phyloP scores from a whole-genome alignment of 1,140 invertebrate genomes.

The Heliconius hewitsoni region DNA sequence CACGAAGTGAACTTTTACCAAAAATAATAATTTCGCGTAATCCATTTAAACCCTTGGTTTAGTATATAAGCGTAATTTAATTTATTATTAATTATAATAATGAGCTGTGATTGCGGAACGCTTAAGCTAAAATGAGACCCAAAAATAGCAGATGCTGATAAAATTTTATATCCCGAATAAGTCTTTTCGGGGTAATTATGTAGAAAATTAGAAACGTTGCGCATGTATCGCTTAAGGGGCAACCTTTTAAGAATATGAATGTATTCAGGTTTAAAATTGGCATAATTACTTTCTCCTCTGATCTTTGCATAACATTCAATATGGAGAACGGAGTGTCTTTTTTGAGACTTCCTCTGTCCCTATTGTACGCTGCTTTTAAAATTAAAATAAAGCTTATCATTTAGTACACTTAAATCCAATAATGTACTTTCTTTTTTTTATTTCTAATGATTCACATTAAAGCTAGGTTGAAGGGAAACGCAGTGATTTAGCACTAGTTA shows the following conservation, averaged over 20 bases:
- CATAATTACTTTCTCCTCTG: neutral
- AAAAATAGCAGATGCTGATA: slow-evolving; percentile 9
- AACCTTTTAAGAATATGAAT: neutral
- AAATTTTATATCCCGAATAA: neutral
- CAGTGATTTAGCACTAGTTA: too few species aligned
- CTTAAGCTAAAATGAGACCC: neutral
- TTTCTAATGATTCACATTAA: too few species aligned
- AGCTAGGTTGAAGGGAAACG: too few species aligned
- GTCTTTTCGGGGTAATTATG: slow-evolving; percentile 6
- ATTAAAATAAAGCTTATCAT: too few species aligned
- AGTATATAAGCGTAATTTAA: slow-evolving; percentile 33
- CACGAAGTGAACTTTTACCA: neutral
- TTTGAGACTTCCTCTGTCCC: too few species aligned
- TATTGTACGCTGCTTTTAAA: too few species aligned
- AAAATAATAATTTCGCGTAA: neutral
- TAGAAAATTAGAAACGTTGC: slow-evolving; percentile 10
- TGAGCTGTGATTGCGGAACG: slow-evolving; percentile 27
- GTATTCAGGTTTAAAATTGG: neutral
- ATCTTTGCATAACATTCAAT: neutral
- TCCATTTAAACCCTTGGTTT: slow-evolving; percentile 19
- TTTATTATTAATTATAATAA: slow-evolving; percentile 37
- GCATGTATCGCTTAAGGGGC: neutral
- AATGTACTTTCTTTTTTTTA: too few species aligned
- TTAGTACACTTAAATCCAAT: too few species aligned
- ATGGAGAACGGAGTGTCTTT: too few species aligned